Conservation (phyloP, 2,888 invertebrate genomes). For the Pharmacophagus antenor region DNA sequence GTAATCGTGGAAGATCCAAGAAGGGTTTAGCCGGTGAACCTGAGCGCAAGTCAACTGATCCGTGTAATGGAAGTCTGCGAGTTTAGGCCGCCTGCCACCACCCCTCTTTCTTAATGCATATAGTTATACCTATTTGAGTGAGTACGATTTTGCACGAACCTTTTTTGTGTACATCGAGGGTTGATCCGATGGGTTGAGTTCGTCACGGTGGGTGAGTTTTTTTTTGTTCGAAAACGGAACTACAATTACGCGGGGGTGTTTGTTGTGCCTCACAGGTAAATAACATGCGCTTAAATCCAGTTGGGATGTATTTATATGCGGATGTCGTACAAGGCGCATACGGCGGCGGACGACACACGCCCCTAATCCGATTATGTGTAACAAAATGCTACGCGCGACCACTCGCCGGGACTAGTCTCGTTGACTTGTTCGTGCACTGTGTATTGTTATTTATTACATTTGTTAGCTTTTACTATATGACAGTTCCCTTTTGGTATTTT, state of each 20-base stretch:
- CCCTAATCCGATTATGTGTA: conserved; percentile 75
- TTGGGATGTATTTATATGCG: conserved; percentile 61
- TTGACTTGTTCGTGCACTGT: conserved; percentile 27
- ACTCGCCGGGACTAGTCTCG: conserved; percentile 41
- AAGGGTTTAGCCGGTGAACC: conserved; percentile 62
- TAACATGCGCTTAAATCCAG: conserved; percentile 50
- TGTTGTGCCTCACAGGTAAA: conserved; percentile 31
- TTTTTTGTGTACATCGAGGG: conserved; percentile 2
- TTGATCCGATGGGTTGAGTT: conserved; percentile 3
- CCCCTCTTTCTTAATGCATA: conserved; percentile 50
- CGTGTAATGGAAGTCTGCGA: conserved; percentile 72
- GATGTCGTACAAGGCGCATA: conserved; percentile 58
- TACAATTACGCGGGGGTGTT: conserved; percentile 13
- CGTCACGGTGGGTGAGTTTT: conserved; percentile 7
- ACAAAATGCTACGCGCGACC: conserved; percentile 71
- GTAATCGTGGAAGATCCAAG: conserved; percentile 55
- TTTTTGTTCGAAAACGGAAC: conserved; percentile 4
- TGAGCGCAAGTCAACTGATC: conserved; percentile 64
- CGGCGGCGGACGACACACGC: conserved; percentile 60
- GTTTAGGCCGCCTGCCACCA: conserved; percentile 49
- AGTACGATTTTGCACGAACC: conserved; percentile 33
- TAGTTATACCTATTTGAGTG: conserved; percentile 39
- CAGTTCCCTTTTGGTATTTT: conserved; percentile 22
- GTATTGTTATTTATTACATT: conserved; percentile 30
- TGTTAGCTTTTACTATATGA: conserved; percentile 23